A percentile compares a stretch with the other conserved stretches of the same genome.
phyloP scores from a whole-genome alignment of 2,888 invertebrate species.

The Rhyacophila evoluta region DNA sequence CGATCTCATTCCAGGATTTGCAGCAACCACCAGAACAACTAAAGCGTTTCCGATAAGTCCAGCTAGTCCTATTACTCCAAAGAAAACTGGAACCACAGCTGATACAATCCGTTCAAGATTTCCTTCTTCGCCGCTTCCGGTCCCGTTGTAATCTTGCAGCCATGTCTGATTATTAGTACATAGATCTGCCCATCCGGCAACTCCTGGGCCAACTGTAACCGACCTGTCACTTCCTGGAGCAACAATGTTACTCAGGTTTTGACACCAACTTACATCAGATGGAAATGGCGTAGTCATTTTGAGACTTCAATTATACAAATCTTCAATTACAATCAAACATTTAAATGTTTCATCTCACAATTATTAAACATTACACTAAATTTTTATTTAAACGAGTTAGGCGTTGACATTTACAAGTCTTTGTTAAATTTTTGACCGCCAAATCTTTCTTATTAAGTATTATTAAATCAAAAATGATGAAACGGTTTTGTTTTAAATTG shows the following conservation, averaged over 20 bases:
- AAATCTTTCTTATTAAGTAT: too few species aligned
- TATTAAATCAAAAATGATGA: too few species aligned
- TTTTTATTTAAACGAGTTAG: too few species aligned
- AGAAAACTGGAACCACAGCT: conserved; percentile 83
- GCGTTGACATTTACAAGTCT: too few species aligned
- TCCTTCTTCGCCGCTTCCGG: conserved; percentile 68
- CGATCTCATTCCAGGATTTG: conserved; percentile 92
- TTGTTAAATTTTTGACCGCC: too few species aligned
- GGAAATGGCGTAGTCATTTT: conserved; percentile 37
- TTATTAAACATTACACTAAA: too few species aligned
- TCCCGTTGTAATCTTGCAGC: conserved; percentile 51
- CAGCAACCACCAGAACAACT: conserved; percentile 89
- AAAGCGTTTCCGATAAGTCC: conserved; percentile 92
- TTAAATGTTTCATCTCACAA: too few species aligned
- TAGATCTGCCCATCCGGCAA: conserved; percentile 37
- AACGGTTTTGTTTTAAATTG: too few species aligned
- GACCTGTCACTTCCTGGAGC: not conserved
- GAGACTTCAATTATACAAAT: not conserved
- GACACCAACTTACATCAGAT: conserved; percentile 34
- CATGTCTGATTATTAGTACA: conserved; percentile 46
- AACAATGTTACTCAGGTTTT: conserved; percentile 8
- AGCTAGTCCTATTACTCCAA: conserved; percentile 86
- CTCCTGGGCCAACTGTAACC: conserved; percentile 23
- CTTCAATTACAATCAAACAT: too few species aligned
- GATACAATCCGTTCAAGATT: conserved; percentile 75